phyloP scores from a whole-genome alignment of 2,888 invertebrate species.

The Isoperla grammatica region DNA sequence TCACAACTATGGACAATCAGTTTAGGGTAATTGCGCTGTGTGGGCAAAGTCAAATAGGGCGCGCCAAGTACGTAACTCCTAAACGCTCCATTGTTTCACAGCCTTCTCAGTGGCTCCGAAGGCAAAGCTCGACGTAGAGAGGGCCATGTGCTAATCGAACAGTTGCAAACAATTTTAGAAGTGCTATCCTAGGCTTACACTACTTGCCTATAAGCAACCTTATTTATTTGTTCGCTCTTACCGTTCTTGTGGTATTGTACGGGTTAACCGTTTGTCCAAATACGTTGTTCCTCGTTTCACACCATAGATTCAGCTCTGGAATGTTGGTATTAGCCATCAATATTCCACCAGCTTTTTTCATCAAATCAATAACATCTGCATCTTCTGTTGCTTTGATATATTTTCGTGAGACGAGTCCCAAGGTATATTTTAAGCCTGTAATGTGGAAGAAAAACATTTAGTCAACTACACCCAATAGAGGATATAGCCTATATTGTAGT shows the following conservation, averaged over 20 bases:
- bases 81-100: too few relatives aligned
- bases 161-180: too few relatives aligned
- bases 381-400: constrained; percentile 61
- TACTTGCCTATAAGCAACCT: too few relatives aligned
- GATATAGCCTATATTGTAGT: neutral
- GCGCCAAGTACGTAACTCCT: too few relatives aligned
- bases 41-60: too few relatives aligned
- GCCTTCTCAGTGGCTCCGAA: too few relatives aligned
- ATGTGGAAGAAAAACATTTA: constrained; percentile 2
- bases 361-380: constrained; percentile 66
- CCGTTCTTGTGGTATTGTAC: constrained; percentile 75
- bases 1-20: too few relatives aligned
- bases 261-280: constrained; percentile 90
- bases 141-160: too few relatives aligned
- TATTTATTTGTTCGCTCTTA: constrained; percentile 39
- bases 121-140: too few relatives aligned
- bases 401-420: constrained; percentile 58
- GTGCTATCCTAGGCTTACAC: too few relatives aligned
- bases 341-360: constrained; percentile 79
- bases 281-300: constrained; percentile 81
- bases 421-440: constrained; percentile 53
- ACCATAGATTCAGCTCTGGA: constrained; percentile 91
- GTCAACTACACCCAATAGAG: neutral
- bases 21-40: too few relatives aligned
- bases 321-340: constrained; percentile 86